Evolutionary conservation across 2,113 vertebrate species (phyloP).

Genomic region (Pyxicephalus adspersus): DNA sequence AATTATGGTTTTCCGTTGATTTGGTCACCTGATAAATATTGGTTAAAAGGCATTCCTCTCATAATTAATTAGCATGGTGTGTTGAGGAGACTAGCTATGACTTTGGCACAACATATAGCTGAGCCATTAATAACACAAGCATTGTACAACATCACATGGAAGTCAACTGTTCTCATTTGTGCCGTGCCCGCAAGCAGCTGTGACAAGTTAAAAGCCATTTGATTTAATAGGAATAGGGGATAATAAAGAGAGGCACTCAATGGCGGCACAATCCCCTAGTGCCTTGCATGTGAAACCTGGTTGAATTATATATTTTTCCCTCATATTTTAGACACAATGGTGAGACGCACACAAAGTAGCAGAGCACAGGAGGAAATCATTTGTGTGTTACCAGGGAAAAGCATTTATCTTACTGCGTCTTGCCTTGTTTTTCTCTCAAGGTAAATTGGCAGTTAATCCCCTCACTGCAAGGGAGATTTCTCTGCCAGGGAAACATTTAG

Average conservation of each 20-base stretch:
- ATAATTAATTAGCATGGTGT: constrained; percentile 10
- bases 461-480: constrained; percentile 52
- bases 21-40: not conserved
- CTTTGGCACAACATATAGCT: not conserved
- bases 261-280: constrained; percentile 44
- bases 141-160: constrained; percentile 25
- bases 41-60: not conserved
- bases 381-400: constrained; percentile 54
- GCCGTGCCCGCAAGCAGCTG: constrained; percentile 30
- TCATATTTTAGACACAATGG: constrained; percentile 53
- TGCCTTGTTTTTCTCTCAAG: constrained; percentile 55
- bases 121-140: constrained; percentile 1
- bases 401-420: constrained; percentile 53
- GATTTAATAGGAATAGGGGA: constrained; percentile 52
- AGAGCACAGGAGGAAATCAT: constrained; percentile 56
- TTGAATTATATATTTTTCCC: constrained; percentile 47
- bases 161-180: constrained; percentile 39
- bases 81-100: not conserved
- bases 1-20: not conserved
- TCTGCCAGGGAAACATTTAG: constrained; percentile 41
- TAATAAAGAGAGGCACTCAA: constrained; percentile 51
- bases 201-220: constrained; percentile 58
- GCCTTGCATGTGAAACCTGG: constrained; percentile 49
- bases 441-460: constrained; percentile 57
- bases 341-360: constrained; percentile 50